A percentile compares a stretch with the other conserved stretches of the same genome.
Evolutionary conservation across 2,888 invertebrate genomes (phyloP).

Genomic region (Drosophila merina): DNA sequence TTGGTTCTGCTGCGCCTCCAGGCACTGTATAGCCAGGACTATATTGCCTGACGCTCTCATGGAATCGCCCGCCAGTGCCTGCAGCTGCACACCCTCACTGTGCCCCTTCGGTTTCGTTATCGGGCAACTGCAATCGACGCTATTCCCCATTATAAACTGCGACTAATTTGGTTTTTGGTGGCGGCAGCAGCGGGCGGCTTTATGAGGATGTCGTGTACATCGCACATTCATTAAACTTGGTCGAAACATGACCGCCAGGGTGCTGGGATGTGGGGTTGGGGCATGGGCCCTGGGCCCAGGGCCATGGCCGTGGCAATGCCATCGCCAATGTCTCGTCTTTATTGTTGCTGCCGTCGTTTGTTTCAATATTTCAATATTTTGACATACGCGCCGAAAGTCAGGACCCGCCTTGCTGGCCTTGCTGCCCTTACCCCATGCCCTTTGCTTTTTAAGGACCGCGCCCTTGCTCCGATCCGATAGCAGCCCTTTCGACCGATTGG

Average conservation of each 20-base stretch:
- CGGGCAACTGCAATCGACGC: conserved; percentile 60
- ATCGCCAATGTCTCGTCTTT: conserved; percentile 30
- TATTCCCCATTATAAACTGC: conserved; percentile 39
- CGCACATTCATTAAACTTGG: conserved; percentile 70
- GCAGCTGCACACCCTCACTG: conserved; percentile 15
- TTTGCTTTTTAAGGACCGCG: conserved; percentile 12
- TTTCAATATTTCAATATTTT: conserved; percentile 77
- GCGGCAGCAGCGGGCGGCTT: conserved; percentile 44
- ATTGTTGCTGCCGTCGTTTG: conserved; percentile 54
- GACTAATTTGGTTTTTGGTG: conserved; percentile 64
- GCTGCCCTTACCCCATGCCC: conserved; percentile 8
- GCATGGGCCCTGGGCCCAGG: conserved; percentile 12
- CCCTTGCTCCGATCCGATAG: conserved; percentile 5
- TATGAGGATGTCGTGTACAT: conserved; percentile 74
- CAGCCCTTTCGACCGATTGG: conserved; percentile 30
- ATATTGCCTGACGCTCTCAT: conserved; percentile 17
- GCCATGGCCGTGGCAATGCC: conserved; percentile 32
- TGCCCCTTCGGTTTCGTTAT: conserved; percentile 48
- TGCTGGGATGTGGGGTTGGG: conserved; percentile 3
- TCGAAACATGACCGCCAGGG: conserved; percentile 22
- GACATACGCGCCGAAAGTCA: conserved; percentile 74
- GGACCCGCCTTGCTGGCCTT: conserved; percentile 18
- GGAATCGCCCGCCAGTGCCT: conserved; percentile 16
- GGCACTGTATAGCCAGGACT: neutral
- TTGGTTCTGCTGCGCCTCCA: neutral